Evolutionary conservation across 2,888 invertebrate species (phyloP).

Genomic region (Drosophila multiciliata): DNA sequence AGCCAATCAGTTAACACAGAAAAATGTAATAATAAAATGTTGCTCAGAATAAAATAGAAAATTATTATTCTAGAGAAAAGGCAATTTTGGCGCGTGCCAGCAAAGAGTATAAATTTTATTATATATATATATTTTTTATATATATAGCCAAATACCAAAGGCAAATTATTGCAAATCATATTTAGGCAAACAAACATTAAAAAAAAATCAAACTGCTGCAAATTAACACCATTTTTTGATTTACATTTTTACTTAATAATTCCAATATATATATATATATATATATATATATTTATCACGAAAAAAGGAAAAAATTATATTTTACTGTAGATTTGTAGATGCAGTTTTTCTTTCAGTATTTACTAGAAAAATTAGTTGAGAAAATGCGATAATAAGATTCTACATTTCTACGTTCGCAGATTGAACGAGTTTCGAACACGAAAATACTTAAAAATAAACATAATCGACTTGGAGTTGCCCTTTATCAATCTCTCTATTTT

Average conservation of each 20-base stretch:
- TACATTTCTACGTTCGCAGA: not conserved
- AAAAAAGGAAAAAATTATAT: not conserved
- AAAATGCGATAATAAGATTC: not conserved
- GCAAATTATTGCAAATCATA: not conserved
- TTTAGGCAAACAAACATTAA: not conserved
- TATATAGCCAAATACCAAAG: not conserved
- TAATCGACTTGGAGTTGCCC: not conserved
- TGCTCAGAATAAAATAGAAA: constrained; percentile 1
- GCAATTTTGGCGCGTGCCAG: constrained; percentile 5
- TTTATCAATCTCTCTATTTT: not conserved
- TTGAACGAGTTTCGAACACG: not conserved
- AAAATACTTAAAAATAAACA: not conserved
- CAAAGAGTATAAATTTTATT: not conserved
- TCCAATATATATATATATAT: not conserved
- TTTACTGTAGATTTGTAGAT: not conserved
- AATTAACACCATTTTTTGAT: not conserved
- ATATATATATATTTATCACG: not conserved
- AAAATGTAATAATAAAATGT: not conserved
- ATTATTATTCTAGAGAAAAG: not conserved
- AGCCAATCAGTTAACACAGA: not conserved
- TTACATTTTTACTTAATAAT: not conserved
- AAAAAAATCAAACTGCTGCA: not conserved
- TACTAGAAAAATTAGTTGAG: not conserved
- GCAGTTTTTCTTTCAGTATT: not conserved
- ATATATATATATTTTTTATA: too few relatives aligned